Base-by-base conservation (phyloP, 2,888 invertebrate genomes). In the Helleia helle region DNA sequence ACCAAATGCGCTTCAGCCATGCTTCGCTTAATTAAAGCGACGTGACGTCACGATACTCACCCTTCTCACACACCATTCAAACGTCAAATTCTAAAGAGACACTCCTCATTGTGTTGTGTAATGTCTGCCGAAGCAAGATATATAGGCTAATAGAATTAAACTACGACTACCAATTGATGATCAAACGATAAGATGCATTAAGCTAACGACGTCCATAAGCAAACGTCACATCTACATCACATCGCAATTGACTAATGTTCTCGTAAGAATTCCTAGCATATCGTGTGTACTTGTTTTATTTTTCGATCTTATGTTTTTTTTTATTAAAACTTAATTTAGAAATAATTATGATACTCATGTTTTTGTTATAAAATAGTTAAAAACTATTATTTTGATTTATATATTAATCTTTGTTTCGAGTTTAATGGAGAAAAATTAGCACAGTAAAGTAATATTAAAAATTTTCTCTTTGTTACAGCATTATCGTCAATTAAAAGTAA, bases 401-500 rank as follows among this genome's bases (percentile, higher is more conserved):
- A 25, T 41, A n/a, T n/a, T n/a, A n/a, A n/a, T n/a, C n/a, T n/a
- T n/a, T n/a, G n/a, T n/a, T n/a, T n/a, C n/a, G n/a, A n/a, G n/a
- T n/a, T n/a, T n/a, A n/a, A n/a, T n/a, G n/a, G n/a, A n/a, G n/a
- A n/a, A n/a, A n/a, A n/a, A n/a, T n/a, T n/a, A n/a, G n/a, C n/a
- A n/a, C n/a, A 38, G 31, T 43, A 38, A 38, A 18, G 43, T 44
- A 41, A 30, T 42, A 42, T 44, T 37, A 9, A 41, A 30, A 25
- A 12, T 29, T 50, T 54, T 52, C 58, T 49, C 63, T 42, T 75
- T 76, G 65, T 91, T 91, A 31, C 90, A 94, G 94, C 93, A 74
- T 91, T 94, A 86, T 94, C 92, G 87, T 94, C 94, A 72, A 94
- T 94, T 93, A 91, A 93, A 85, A 91, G 91, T 74, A 91, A 91